These are phyloP conservation scores for Onychostruthus taczanowskii DNA, from an alignment of 2,113 vertebrate genomes.

Conservation along the genomic window DNA sequence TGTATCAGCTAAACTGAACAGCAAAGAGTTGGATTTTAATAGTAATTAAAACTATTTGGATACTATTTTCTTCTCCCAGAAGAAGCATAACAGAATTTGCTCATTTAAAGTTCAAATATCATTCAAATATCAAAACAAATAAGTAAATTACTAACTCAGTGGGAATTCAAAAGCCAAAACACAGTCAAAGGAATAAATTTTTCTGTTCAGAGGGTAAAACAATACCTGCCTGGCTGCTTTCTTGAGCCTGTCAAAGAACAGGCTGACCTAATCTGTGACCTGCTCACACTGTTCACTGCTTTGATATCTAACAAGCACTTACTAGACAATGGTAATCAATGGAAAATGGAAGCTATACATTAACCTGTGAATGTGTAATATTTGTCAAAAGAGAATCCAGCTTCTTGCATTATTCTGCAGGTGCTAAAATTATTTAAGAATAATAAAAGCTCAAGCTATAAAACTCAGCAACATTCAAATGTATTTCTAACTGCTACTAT, in stretches of 20 bases:
- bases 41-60: not conserved
- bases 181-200: not conserved
- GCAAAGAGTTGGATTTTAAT: not conserved
- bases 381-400: not conserved
- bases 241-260: not conserved
- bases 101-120: not conserved
- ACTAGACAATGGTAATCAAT: not conserved
- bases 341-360: not conserved
- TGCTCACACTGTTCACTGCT: not conserved
- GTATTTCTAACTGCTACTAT: not conserved
- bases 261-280: not conserved
- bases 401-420: not conserved
- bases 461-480: not conserved
- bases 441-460: not conserved
- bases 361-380: not conserved
- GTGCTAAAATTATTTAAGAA: not conserved
- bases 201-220: not conserved
- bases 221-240: not conserved
- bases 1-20: not conserved
- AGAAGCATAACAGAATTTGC: not conserved
- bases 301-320: not conserved
- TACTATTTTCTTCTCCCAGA: not conserved
- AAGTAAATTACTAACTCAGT: not conserved
- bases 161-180: not conserved
- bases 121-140: slow-evolving; percentile 9